Conservation (phyloP, 37 sponge, comb jelly and placozoan species). For the Chondrosia reniformis region DNA sequence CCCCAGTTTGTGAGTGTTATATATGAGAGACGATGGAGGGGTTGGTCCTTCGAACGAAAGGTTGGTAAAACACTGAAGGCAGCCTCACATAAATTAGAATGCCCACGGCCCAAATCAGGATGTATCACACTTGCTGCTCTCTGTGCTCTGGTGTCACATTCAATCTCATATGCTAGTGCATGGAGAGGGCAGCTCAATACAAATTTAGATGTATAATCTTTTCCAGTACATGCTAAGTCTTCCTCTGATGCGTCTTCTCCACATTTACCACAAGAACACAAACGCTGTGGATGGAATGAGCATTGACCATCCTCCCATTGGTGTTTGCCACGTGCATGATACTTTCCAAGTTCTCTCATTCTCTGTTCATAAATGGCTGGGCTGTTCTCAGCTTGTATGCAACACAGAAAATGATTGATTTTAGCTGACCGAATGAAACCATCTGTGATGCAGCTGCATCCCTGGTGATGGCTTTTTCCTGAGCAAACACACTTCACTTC, state of each 20-base stretch:
- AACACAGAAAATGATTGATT: conserved; percentile 3
- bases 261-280: neutral
- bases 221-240: neutral
- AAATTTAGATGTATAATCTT: neutral
- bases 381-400: neutral
- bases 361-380: neutral
- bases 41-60: neutral
- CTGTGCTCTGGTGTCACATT: neutral
- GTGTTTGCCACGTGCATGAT: neutral
- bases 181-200: neutral
- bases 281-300: neutral
- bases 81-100: neutral
- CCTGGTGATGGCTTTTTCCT: neutral
- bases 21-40: neutral
- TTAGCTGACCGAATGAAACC: neutral
- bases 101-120: neutral
- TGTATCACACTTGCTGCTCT: neutral
- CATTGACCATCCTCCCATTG: neutral
- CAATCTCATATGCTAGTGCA: neutral
- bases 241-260: neutral
- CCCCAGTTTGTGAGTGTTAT: neutral
- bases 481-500: neutral
- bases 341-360: too few relatives aligned
- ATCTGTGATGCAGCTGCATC: neutral
- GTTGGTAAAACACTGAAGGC: neutral